A percentile compares a stretch with the other conserved stretches of the same genome.
phyloP scores from a whole-genome alignment of 1,140 invertebrate genomes.

The Papilio xuthus region DNA sequence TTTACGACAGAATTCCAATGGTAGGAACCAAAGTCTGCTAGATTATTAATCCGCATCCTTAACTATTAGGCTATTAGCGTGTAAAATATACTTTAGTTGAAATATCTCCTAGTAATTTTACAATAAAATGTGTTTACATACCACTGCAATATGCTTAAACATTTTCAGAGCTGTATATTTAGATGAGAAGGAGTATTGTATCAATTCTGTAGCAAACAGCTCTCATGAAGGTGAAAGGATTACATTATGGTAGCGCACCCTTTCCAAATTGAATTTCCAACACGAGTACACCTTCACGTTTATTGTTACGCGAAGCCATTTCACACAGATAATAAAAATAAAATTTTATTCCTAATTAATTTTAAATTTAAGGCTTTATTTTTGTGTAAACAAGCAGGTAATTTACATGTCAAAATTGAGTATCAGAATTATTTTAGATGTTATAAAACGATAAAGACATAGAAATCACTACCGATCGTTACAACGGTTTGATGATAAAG shows the following conservation, averaged over 20 bases:
- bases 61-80: no score
- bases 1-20: no score
- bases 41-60: no score
- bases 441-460: neutral
- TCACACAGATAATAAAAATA: constrained; percentile 31
- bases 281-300: constrained; percentile 33
- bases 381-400: neutral
- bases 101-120: no score
- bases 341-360: constrained; percentile 30
- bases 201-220: constrained; percentile 32
- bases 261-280: constrained; percentile 38
- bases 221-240: constrained; percentile 37
- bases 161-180: constrained; percentile 20
- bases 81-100: neutral
- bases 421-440: neutral
- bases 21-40: no score
- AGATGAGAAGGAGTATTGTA: constrained; percentile 30
- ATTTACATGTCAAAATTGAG: neutral
- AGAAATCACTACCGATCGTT: no score
- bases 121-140: constrained; percentile 17
- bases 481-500: no score
- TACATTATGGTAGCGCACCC: constrained; percentile 36
- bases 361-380: neutral
- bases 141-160: neutral
- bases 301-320: constrained; percentile 35